Base-by-base conservation (phyloP, 1,140 invertebrate species). In the Drosophila tropicalis region DNA sequence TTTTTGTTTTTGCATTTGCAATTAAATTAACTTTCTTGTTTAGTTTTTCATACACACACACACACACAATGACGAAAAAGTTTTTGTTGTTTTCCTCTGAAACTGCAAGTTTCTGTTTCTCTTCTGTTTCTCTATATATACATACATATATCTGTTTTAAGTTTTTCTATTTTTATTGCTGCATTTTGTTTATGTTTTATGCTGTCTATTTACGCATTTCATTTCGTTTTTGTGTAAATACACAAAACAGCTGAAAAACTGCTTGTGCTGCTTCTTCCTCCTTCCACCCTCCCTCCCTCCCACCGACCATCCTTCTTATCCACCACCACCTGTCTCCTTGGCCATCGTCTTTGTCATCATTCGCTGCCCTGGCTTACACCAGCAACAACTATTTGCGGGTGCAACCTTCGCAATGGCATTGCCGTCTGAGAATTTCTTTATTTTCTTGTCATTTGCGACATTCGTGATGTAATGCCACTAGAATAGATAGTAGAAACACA, bases 161-260 rank as follows among this genome's bases (percentile, higher is more conserved):
- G 29, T 10, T 15, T 19, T 51, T 56, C 34, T 51, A 61, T 64
- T 70, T 77, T 73, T 66, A 84, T 76, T 80, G 69, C 69, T 70
- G 61, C 74, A 71, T 70, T 85, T 85, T 84, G 81, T 85, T 84
- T 81, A 85, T 81, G 72, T 81, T 81, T 81, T 81, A 81, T 76
- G 79, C 70, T 79, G 63, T 73, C 63, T 78, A 81, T 81, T 70
- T 85, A 69, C 69, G 79, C 70, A 75, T 82, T 86, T 79, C 66
- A 79, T 83, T 87, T 87, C 62, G 57, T 69, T 73, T 79, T 71
- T 73, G 72, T 79, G 72, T 79, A 83, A 86, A 86, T 87, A 86
- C 62, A 82, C 83, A 87, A 64, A 87, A 79, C 55, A 68, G 65
- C 62, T 75, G 44, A 68, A 64, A 25, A 25, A 63, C 58, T 60